These are phyloP conservation scores for Chiroxiphia lanceolata DNA, from an alignment of 2,797 vertebrate species.

Conservation along the genomic window DNA sequence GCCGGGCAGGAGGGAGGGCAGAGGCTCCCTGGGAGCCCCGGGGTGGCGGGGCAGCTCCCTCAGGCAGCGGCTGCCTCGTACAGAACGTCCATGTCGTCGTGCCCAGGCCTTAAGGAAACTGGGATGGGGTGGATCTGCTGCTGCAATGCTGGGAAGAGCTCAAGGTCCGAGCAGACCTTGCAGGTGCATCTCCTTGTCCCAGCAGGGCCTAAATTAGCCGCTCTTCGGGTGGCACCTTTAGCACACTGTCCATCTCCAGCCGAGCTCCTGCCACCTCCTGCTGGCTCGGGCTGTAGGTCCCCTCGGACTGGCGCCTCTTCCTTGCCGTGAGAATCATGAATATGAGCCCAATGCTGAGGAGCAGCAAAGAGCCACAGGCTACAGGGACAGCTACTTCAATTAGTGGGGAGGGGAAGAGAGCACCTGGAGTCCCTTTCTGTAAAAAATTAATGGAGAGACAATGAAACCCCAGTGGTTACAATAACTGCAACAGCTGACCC, in stretches of 20 bases:
- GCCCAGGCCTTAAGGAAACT: background rate
- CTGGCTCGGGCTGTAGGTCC: conserved; percentile 97
- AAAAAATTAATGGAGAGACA: conserved; percentile 66
- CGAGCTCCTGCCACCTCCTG: conserved; percentile 96
- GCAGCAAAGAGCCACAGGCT: conserved; percentile 85
- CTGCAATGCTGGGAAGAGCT: background rate
- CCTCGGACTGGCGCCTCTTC: conserved; percentile 95
- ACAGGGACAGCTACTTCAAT: conserved; percentile 90
- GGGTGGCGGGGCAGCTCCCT: background rate
- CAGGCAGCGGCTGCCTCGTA: background rate
- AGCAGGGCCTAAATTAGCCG: conserved; percentile 85
- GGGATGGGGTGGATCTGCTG: background rate
- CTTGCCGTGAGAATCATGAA: conserved; percentile 90
- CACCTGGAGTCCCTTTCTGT: conserved; percentile 83
- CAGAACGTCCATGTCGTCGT: background rate
- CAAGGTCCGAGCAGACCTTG: background rate
- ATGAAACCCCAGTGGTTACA: conserved; percentile 30
- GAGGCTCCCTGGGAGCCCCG: background rate
- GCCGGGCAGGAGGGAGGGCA: background rate
- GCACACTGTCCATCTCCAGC: conserved; percentile 96
- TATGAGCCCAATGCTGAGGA: conserved; percentile 85
- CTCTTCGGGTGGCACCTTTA: conserved; percentile 97
- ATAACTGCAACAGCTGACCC: background rate
- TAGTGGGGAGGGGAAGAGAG: conserved; percentile 85
- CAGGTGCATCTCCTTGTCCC: background rate